A percentile compares a stretch with the other conserved stretches of the same genome.
Evolutionary conservation across 92 coral and sea anemone genomes (phyloP).

Genomic region (Heteractis magnifica): DNA sequence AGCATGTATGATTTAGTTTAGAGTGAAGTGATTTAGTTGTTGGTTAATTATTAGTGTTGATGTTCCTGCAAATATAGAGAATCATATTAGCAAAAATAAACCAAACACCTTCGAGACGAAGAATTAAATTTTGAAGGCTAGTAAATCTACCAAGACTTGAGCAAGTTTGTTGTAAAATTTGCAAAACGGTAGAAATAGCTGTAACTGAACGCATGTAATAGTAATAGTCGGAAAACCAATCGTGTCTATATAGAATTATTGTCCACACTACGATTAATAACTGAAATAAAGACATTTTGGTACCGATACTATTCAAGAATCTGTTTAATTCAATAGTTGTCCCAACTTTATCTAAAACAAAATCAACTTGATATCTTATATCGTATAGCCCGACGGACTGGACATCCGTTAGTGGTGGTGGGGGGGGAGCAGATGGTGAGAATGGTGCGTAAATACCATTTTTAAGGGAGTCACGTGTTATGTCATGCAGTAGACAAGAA

Average conservation of each 20-base stretch:
- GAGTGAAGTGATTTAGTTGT: neutral
- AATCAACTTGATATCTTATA: too few species aligned
- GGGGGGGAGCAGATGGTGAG: too few species aligned
- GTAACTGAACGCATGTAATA: neutral
- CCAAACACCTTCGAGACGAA: too few species aligned
- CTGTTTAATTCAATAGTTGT: too few species aligned
- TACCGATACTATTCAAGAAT: slow-evolving; percentile 18
- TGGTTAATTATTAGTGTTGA: neutral
- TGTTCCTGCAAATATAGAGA: neutral
- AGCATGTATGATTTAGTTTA: neutral
- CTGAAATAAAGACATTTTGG: slow-evolving; percentile 38
- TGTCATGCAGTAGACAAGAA: too few species aligned
- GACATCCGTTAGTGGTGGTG: too few species aligned
- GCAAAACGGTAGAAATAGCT: neutral
- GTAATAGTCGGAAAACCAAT: neutral
- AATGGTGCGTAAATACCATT: too few species aligned
- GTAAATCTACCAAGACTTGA: neutral
- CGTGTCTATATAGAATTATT: slow-evolving; percentile 1
- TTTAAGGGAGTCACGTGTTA: too few species aligned
- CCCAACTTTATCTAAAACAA: too few species aligned
- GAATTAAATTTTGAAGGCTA: neutral
- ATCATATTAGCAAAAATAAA: neutral
- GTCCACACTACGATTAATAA: slow-evolving; percentile 31
- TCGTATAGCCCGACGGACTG: too few species aligned
- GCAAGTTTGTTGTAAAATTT: too few species aligned